Evolutionary conservation across 2,113 vertebrate genomes (phyloP).

Genomic region (Lycocorax pyrrhopterus): DNA sequence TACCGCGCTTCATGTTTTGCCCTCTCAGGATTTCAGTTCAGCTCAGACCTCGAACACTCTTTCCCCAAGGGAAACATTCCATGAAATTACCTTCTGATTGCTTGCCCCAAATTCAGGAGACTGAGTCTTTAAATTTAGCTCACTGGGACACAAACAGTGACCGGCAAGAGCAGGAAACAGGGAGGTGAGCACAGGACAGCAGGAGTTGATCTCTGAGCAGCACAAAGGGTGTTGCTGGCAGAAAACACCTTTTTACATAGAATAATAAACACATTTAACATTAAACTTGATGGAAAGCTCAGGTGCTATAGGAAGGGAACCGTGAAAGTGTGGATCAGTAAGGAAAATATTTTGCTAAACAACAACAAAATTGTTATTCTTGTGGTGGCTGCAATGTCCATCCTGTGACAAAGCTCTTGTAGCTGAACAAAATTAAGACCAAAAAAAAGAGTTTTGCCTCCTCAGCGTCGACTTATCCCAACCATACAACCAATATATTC

Average conservation of each 20-base stretch:
- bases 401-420: not conserved
- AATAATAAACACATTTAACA: not conserved
- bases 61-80: not conserved
- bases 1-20: rapidly evolving
- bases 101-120: not conserved
- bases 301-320: rapidly evolving
- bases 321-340: not conserved
- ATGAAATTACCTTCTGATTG: not conserved
- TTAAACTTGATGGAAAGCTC: not conserved
- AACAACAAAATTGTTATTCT: not conserved
- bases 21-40: not conserved
- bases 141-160: not conserved
- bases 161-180: not conserved
- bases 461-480: not conserved
- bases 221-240: not conserved
- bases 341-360: not conserved
- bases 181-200: not conserved
- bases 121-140: not conserved
- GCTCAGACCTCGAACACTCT: not conserved
- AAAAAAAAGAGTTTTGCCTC: not conserved
- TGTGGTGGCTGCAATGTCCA: not conserved
- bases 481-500: not conserved
- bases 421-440: not conserved
- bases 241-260: not conserved
- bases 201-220: not conserved